phyloP scores from a whole-genome alignment of 37 sponge, comb jelly and placozoan genomes.

The Lycopodina hypogea region DNA sequence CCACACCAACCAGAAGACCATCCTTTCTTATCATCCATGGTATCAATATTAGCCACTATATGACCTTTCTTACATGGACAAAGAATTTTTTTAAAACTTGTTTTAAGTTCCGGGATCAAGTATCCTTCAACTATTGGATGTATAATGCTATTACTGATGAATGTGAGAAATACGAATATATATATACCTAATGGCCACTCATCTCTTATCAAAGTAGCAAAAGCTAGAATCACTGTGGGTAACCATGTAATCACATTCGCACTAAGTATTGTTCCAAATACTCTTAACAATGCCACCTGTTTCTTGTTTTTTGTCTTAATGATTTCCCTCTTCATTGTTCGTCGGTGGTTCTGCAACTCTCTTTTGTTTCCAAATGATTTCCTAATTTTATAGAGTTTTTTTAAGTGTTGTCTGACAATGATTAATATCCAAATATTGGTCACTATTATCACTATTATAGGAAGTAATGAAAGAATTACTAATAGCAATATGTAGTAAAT shows the following conservation, averaged over 20 bases:
- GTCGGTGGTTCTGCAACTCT: background rate
- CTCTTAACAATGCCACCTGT: constrained; percentile 30
- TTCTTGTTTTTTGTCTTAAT: constrained; percentile 18
- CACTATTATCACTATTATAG: constrained; percentile 25
- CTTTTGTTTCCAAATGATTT: background rate
- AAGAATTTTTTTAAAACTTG: background rate
- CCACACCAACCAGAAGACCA: background rate
- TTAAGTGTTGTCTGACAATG: constrained; percentile 12
- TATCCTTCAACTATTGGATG: constrained; percentile 60
- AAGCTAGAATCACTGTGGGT: constrained; percentile 16
- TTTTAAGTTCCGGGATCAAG: constrained; percentile 27
- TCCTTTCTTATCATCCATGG: background rate
- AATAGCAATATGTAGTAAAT: constrained; percentile 40
- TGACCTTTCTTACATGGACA: background rate
- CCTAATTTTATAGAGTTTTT: background rate
- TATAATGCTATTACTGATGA: constrained; percentile 12
- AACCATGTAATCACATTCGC: constrained; percentile 46
- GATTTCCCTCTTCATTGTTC: background rate
- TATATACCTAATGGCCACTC: constrained; percentile 9
- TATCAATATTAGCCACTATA: too few relatives aligned
- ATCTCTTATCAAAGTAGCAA: background rate
- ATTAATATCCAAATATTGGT: constrained; percentile 37
- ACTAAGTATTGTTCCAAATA: constrained; percentile 51
- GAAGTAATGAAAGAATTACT: constrained; percentile 28
- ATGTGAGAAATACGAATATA: constrained; percentile 26